Conservation (phyloP, 2,113 vertebrate species). For the Collichthys lucidus region DNA sequence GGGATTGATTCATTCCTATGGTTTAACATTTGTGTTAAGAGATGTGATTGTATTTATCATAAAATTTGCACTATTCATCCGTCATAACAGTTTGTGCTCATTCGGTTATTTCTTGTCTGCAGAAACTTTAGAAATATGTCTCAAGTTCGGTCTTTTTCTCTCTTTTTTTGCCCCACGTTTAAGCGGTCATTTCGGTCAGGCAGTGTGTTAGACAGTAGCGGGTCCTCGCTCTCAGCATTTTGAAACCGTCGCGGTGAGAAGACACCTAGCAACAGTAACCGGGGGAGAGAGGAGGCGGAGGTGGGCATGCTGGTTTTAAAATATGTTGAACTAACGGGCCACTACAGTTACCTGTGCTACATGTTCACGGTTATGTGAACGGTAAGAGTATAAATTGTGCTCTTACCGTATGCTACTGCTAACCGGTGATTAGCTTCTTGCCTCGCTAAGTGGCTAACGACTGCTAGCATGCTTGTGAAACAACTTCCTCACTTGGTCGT, state of each 20-base stretch:
- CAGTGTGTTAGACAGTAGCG: slow-evolving; percentile 8
- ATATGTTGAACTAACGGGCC: not conserved
- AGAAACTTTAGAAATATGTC: not conserved
- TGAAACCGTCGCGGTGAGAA: slow-evolving; percentile 81
- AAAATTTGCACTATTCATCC: slow-evolving; percentile 79
- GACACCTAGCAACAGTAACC: slow-evolving; percentile 63
- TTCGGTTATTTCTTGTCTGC: not conserved
- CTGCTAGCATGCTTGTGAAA: slow-evolving; percentile 50
- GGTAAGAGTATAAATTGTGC: not conserved
- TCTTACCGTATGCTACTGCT: not conserved
- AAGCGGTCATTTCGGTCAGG: slow-evolving; percentile 66
- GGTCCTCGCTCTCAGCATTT: slow-evolving; percentile 78
- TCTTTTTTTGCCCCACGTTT: too few species aligned
- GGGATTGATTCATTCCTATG: slow-evolving; percentile 59
- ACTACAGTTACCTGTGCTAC: not conserved
- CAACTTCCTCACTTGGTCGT: not conserved
- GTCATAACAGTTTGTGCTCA: slow-evolving; percentile 12
- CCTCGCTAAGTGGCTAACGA: slow-evolving; percentile 63
- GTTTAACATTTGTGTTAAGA: slow-evolving; percentile 65
- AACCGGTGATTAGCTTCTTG: slow-evolving; percentile 50
- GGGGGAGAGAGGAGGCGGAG: slow-evolving; percentile 70
- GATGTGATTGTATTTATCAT: slow-evolving; percentile 76
- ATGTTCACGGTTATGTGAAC: not conserved
- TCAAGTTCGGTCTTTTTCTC: not conserved
- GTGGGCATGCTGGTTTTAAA: slow-evolving; percentile 38